These are phyloP conservation scores for Chloroceryle inda DNA, from an alignment of 2,797 vertebrate species.

Conservation along the genomic window DNA sequence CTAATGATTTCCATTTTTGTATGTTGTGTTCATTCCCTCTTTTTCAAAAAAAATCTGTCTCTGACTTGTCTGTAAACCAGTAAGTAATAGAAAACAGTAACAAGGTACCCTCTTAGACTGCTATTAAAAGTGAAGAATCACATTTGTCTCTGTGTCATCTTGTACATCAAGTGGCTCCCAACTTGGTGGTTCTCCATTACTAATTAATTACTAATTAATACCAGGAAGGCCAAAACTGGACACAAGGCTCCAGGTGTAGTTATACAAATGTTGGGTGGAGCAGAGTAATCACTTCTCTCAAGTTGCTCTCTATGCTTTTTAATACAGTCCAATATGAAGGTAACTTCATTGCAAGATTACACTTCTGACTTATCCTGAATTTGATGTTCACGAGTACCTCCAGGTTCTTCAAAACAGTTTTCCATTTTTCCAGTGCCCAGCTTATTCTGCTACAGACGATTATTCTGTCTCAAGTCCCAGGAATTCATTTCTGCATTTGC, in stretches of 20 bases:
- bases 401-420: neutral
- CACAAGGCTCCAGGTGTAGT: neutral
- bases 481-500: neutral
- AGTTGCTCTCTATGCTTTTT: neutral
- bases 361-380: neutral
- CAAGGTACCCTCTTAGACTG: neutral
- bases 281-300: neutral
- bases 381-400: neutral
- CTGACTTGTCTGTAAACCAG: neutral
- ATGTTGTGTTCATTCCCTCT: neutral
- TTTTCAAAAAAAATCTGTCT: neutral
- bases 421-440: neutral
- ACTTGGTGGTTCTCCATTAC: neutral
- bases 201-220: neutral
- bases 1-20: neutral
- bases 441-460: neutral
- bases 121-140: neutral
- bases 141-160: neutral
- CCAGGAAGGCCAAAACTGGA: neutral
- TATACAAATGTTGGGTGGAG: neutral
- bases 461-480: neutral
- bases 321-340: neutral
- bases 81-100: neutral
- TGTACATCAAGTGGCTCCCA: fast-evolving
- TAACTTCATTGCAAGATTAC: neutral